phyloP scores from a whole-genome alignment of 2,888 invertebrate genomes.

The Drosophila infuscata region DNA sequence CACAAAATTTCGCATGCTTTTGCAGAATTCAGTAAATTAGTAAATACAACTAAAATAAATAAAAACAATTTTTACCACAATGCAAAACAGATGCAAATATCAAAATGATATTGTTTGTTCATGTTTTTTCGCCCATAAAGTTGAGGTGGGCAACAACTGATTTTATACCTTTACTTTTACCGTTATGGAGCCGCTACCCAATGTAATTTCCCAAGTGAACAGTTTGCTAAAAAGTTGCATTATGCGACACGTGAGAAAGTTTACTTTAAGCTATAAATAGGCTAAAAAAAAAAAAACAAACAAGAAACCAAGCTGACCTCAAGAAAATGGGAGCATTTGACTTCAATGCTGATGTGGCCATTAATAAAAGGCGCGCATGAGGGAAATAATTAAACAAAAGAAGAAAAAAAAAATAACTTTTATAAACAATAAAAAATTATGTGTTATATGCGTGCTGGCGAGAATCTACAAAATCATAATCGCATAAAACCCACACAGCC shows the following conservation, averaged over 20 bases:
- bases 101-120: background rate
- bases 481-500: slow-evolving; percentile 13
- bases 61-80: background rate
- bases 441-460: slow-evolving; percentile 68
- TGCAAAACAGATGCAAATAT: background rate
- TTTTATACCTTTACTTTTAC: background rate
- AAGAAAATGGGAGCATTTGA: slow-evolving; percentile 19
- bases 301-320: slow-evolving; percentile 56
- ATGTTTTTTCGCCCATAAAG: background rate
- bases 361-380: slow-evolving; percentile 70
- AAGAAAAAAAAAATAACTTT: slow-evolving; percentile 36
- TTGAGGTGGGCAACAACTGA: background rate
- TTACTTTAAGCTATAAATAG: slow-evolving; percentile 21
- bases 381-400: slow-evolving; percentile 73
- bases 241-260: slow-evolving; percentile 47
- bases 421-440: slow-evolving; percentile 81
- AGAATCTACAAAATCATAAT: slow-evolving; percentile 32
- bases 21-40: background rate
- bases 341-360: slow-evolving; percentile 49
- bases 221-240: slow-evolving; percentile 2
- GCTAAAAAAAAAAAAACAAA: background rate
- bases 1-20: background rate
- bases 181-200: background rate
- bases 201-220: background rate
- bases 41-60: background rate